These are phyloP conservation scores for Rhogogaster chlorosoma DNA, from an alignment of 2,888 invertebrate genomes.

Conservation along the genomic window DNA sequence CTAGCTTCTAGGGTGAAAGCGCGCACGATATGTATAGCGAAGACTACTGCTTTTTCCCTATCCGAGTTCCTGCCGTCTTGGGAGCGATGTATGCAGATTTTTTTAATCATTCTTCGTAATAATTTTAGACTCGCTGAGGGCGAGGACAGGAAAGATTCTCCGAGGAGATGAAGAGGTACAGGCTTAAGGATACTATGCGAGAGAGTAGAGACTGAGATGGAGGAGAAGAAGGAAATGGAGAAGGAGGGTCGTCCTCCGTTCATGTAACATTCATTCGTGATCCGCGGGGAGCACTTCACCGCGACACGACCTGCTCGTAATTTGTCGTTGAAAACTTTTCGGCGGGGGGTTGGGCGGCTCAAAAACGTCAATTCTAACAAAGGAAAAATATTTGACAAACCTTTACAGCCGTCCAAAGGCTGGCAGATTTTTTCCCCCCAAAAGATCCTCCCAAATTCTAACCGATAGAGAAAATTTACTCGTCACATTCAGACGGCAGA, in stretches of 20 bases:
- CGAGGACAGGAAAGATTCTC: slow-evolving; percentile 26
- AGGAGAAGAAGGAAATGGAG: neutral
- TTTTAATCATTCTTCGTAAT: slow-evolving; percentile 56
- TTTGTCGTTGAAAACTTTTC: slow-evolving; percentile 54
- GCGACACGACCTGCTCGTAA: slow-evolving; percentile 57
- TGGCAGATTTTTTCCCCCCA: neutral
- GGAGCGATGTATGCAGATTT: slow-evolving; percentile 65
- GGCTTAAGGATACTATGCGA: neutral
- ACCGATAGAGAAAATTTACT: neutral
- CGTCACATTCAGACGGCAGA: neutral
- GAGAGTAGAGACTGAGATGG: neutral
- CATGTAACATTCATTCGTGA: slow-evolving; percentile 63
- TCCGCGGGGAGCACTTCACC: slow-evolving; percentile 61
- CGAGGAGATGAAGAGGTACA: slow-evolving; percentile 28
- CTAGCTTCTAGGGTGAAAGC: slow-evolving; percentile 14
- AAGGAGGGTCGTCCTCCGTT: slow-evolving; percentile 33
- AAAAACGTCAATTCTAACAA: neutral
- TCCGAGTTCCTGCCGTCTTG: slow-evolving; percentile 47
- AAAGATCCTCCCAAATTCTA: neutral
- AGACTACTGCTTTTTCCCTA: slow-evolving; percentile 1
- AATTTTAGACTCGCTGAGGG: slow-evolving; percentile 47
- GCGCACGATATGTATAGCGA: neutral
- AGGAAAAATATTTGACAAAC: neutral
- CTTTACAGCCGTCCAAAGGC: neutral
- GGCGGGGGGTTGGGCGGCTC: neutral